Evolutionary conservation across 2,888 invertebrate genomes (phyloP), one percentile per base, ranked within the genome.

Genomic region (Acanthosepion pharaonis): DNA sequence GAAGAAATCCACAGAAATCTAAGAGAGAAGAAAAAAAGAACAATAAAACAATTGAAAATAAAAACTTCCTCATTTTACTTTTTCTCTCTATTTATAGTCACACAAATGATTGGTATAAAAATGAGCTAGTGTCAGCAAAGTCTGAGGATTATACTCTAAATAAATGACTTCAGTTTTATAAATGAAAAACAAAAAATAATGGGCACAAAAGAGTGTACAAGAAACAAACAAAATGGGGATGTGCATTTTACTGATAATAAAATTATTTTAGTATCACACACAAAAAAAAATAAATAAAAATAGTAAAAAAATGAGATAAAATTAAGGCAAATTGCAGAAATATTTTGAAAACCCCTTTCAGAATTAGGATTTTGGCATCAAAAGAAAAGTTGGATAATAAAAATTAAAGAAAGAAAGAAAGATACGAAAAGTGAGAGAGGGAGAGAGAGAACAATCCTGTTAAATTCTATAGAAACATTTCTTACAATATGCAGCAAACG

Each of bases 301-400:
- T 5, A 78, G 5, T 28, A 64, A 78, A 78, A n/a, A 78, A n/a
- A 78, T n/a, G 15, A n/a, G 28, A n/a, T 78, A 9, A 78, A 78
- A n/a, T 4, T 6, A 28, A 78, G n/a, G 15, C 33, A 78, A 78
- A 78, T 78, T 78, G 33, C n/a, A n/a, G 78, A 78, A 78, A 78
- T 78, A 78, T 78, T 78, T 78, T n/a, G 78, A 78, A 78, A 78
- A n/a, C 78, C n/a, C 78, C n/a, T 78, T 78, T 78, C 78, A 78
- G 78, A 78, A 78, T 78, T 78, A 78, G 78, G 78, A 78, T 78
- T 78, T 78, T 33, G 78, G 78, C 78, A 78, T 78, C n/a, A 78
- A 78, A 78, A 78, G 78, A 78, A 78, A 78, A n/a, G 33, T 33
- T 15, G 18, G n/a, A n/a, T n/a, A 33, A 78, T n/a, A 78, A n/a